A percentile compares a stretch with the other conserved stretches of the same genome.
Evolutionary conservation across 1,140 invertebrate genomes (phyloP).

Genomic region (Orchestia grillus): DNA sequence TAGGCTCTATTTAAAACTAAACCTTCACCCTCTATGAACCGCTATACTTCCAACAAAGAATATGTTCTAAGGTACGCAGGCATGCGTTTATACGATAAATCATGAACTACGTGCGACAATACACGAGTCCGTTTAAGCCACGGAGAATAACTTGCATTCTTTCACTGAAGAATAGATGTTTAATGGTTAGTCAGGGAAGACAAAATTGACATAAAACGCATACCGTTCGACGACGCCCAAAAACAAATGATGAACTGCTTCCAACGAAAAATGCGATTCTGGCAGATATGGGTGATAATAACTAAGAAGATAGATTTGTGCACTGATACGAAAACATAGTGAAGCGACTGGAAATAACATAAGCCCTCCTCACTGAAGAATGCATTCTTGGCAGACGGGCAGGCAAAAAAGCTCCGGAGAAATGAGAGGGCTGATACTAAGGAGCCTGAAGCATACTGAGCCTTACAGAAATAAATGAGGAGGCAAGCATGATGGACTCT

Average conservation of each 20-base stretch:
- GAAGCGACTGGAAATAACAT: neutral
- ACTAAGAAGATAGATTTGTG: neutral
- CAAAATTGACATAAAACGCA: neutral
- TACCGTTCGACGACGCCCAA: neutral
- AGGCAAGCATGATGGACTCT: constrained; percentile 24
- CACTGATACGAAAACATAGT: neutral
- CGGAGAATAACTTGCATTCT: neutral
- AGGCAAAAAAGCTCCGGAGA: neutral
- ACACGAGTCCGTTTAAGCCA: neutral
- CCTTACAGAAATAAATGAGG: neutral
- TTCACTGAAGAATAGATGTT: neutral
- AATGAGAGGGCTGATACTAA: neutral
- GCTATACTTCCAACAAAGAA: neutral
- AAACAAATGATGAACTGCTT: neutral
- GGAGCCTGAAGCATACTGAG: neutral
- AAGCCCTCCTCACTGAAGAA: neutral
- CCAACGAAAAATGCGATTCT: neutral
- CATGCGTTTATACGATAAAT: neutral
- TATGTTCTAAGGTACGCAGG: neutral
- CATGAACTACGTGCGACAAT: neutral
- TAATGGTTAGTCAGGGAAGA: neutral
- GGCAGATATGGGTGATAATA: neutral
- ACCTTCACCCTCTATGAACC: neutral
- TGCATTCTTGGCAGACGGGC: neutral
- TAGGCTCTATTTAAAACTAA: neutral